Evolutionary conservation across 2,888 invertebrate genomes (phyloP), one percentile per base, ranked within the genome.

Genomic region (Rhingia campestris): DNA sequence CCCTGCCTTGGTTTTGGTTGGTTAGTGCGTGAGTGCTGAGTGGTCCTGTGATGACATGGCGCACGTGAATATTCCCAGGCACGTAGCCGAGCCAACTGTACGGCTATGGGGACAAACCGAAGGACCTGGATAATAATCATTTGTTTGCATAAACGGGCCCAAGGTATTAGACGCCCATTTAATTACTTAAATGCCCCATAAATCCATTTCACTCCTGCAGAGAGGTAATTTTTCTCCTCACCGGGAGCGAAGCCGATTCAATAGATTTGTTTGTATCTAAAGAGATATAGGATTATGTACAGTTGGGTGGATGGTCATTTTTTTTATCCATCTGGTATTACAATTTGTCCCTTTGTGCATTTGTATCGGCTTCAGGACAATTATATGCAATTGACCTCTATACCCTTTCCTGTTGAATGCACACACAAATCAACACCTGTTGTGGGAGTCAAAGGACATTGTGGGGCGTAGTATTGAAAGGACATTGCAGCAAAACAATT

Each of bases 121-220:
- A 66, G 66, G 51, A 67, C 37, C 51, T n/a, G 49, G 43, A 58
- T 59, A 66, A 66, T 66, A 56, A 67, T 59, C 58, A 51, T 75
- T 66, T 75, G 75, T 67, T 67, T 51, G 66, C 41, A 66, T 35
- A 33, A 58, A 51, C 66, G 6, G 58, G 41, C 58, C 58, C 22
- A 9, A 12, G 66, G 58, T 43, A 66, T 75, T 75, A 66, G 75
- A 37, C 30, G 51, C 41, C 66, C 58, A 30, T 67, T 74, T 56
- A 75, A 75, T 75, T 59, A 64, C 74, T 66, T 67, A 67, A 67
- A 67, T 67, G 22, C 51, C 41, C 41, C 10, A 66, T 67, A 67
- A 67, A 67, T 51, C 47, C 58, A 59, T 66, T 75, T 63, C 10
- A 35, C 32, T 43, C n/a, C 35, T 30, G 43, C 43, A 56, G 39